A percentile compares a stretch with the other conserved stretches of the same genome.
Conservation (phyloP, 2,888 invertebrate species). For the Diarsia mendica region DNA sequence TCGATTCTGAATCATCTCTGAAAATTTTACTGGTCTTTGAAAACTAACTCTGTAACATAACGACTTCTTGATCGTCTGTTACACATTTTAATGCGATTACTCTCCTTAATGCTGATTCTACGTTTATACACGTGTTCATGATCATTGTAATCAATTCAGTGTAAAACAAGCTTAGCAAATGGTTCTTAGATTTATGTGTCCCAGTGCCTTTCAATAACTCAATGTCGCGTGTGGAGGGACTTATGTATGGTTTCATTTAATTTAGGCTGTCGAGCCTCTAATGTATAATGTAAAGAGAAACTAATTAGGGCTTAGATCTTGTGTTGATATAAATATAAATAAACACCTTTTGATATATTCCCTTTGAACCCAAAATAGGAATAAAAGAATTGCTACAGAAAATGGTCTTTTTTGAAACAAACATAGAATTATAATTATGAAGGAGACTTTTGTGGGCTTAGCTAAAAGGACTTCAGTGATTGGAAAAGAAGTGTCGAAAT, state of each 20-base stretch:
- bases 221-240: conserved; percentile 26
- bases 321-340: conserved; percentile 17
- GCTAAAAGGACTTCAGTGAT: not conserved
- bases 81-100: not conserved
- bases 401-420: not conserved
- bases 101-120: not conserved
- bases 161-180: conserved; percentile 47
- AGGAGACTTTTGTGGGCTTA: not conserved
- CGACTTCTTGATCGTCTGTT: not conserved
- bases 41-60: not conserved
- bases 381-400: not conserved
- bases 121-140: not conserved
- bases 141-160: conserved; percentile 26
- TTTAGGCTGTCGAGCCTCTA: conserved; percentile 7
- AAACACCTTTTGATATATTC: conserved; percentile 19
- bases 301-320: conserved; percentile 21
- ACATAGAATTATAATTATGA: not conserved
- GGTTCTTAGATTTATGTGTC: conserved; percentile 30
- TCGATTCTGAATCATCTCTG: not conserved
- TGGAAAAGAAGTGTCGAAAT: not conserved
- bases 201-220: conserved; percentile 27
- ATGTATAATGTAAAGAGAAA: conserved; percentile 26
- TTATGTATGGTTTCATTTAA: conserved; percentile 46
- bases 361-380: not conserved
- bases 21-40: not conserved